Evolutionary conservation across 2,797 vertebrate species (phyloP).

Genomic region (Lindbergichthys nudifrons): DNA sequence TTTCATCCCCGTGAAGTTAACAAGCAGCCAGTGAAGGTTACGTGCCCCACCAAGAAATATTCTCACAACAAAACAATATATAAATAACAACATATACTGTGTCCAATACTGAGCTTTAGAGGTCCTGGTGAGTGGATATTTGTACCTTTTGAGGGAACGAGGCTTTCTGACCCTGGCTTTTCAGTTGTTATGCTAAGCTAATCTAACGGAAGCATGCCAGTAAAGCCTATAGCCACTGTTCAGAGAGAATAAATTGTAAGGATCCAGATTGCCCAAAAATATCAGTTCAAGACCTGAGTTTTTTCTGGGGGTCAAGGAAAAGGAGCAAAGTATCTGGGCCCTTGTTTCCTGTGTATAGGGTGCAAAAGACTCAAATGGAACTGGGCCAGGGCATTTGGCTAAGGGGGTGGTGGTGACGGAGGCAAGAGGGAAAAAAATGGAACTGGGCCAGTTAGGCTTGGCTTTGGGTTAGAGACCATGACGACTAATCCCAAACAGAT

Average conservation of each 20-base stretch:
- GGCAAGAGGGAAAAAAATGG: constrained; percentile 38
- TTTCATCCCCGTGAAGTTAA: too few relatives aligned
- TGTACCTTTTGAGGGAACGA: too few relatives aligned
- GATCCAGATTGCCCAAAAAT: constrained; percentile 38
- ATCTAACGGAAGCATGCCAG: constrained; percentile 19
- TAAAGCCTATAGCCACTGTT: constrained; percentile 14
- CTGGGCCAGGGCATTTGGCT: constrained; percentile 37
- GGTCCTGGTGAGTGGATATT: too few relatives aligned
- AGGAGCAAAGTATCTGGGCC: constrained; percentile 12
- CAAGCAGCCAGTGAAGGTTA: too few relatives aligned
- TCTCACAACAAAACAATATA: too few relatives aligned
- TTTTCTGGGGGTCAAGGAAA: constrained; percentile 16
- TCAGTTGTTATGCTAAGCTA: background rate
- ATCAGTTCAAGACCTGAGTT: constrained; percentile 24
- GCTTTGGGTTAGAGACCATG: constrained; percentile 50
- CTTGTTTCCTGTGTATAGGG: constrained; percentile 5
- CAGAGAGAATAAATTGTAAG: constrained; percentile 36
- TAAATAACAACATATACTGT: too few relatives aligned
- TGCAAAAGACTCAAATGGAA: constrained; percentile 32
- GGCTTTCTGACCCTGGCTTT: background rate
- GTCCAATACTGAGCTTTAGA: too few relatives aligned
- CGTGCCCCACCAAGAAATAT: too few relatives aligned
- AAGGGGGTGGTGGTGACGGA: constrained; percentile 7
- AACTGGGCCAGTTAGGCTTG: constrained; percentile 50
- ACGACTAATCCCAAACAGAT: constrained; percentile 76